A percentile compares a stretch with the other conserved stretches of the same genome.
phyloP scores from a whole-genome alignment of 2,797 vertebrate species.

The Hippoglossus hippoglossus region DNA sequence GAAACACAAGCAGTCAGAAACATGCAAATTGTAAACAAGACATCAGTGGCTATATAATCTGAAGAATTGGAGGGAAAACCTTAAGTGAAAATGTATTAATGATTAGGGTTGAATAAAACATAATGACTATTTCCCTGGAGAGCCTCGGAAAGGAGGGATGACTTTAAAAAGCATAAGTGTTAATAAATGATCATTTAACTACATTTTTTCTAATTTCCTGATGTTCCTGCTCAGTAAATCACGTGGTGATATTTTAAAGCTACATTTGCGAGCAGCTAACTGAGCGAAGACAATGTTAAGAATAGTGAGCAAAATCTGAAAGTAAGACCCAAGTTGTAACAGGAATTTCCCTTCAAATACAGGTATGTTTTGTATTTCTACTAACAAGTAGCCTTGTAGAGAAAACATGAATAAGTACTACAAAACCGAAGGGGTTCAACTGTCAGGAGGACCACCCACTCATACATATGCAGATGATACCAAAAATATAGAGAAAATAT shows the following conservation, averaged over 20 bases:
- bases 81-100: too few species aligned
- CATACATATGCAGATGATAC: neutral
- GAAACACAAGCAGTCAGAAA: too few species aligned
- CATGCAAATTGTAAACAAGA: too few species aligned
- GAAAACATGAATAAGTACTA: neutral
- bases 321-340: neutral
- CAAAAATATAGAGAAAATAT: neutral
- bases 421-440: neutral
- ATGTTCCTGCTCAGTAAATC: neutral
- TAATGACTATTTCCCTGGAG: too few species aligned
- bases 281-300: too few species aligned
- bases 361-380: neutral
- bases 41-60: too few species aligned
- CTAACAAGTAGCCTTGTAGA: neutral
- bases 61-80: too few species aligned
- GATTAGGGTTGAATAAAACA: too few species aligned
- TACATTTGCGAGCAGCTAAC: neutral
- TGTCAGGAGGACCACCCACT: neutral
- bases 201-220: neutral
- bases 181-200: neutral
- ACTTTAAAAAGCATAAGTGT: too few species aligned
- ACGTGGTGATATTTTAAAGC: neutral
- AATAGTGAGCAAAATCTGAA: neutral
- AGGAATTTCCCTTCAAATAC: conserved; percentile 1
- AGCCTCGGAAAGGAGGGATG: too few species aligned